Evolutionary conservation across 1,140 invertebrate genomes (phyloP).

Genomic region (Cyclina sinensis): DNA sequence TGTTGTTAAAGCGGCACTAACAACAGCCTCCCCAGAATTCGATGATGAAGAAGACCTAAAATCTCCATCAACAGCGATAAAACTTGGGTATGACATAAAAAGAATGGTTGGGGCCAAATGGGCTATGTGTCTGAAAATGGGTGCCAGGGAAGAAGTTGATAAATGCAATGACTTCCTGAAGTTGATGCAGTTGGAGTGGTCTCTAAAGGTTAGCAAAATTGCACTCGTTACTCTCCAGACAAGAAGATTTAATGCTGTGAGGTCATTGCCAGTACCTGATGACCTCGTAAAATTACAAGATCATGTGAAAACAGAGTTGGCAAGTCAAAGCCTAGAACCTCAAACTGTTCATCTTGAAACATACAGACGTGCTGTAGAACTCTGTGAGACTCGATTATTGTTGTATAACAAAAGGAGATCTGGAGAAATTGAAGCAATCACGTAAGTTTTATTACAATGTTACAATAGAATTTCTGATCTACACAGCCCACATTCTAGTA

Average conservation of each 20-base stretch:
- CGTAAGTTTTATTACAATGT: not conserved
- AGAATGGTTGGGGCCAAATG: conserved; percentile 12
- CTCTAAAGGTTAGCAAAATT: too few relatives aligned
- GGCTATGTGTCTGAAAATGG: not conserved
- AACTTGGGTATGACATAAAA: too few relatives aligned
- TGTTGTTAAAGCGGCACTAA: too few relatives aligned
- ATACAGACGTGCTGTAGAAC: not conserved
- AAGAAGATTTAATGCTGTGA: conserved; percentile 24
- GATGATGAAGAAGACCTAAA: too few relatives aligned
- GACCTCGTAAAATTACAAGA: conserved; percentile 12
- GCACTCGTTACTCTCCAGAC: not conserved
- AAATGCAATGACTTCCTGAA: conserved; percentile 10
- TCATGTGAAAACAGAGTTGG: not conserved
- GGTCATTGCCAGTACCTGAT: conserved; percentile 14
- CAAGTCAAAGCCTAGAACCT: not conserved
- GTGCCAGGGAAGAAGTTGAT: not conserved
- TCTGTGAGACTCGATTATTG: not conserved
- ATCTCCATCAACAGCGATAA: too few relatives aligned
- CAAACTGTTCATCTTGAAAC: not conserved
- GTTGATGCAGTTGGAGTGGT: not conserved
- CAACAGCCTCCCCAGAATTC: too few relatives aligned
- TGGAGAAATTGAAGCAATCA: conserved; percentile 37
- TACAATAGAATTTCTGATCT: too few relatives aligned
- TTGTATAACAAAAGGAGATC: conserved; percentile 45
- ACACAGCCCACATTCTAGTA: too few relatives aligned